Evolutionary conservation across 2,888 invertebrate genomes (phyloP), one percentile per base, ranked within the genome.

Genomic region (Calliphora vomitoria): DNA sequence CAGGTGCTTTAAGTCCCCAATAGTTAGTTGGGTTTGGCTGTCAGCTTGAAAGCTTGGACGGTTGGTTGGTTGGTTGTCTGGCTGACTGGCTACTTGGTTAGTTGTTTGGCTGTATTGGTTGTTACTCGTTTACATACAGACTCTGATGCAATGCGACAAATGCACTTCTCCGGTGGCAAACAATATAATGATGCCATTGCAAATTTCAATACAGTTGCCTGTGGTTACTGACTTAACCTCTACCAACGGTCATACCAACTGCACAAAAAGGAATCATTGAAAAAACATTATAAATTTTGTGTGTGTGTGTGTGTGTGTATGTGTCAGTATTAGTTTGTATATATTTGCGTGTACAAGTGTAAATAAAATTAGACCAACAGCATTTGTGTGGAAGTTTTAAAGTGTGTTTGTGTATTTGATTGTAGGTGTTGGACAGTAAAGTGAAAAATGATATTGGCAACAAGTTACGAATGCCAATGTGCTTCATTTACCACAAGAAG

Each of bases 381-480:
- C 8, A 38, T 50, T n/a, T 58, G 44, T 78, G 13, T 58, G 18
- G 4, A 68, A 58, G 66, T 80, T 53, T 69, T 55, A 44, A 72
- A 74, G 15, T 62, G 66, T 72, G 66, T 18, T 31, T 18, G 13
- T 13, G 11, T 31, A 44, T 62, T 47, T 44, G 8, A 50, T 20
- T 68, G 66, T 44, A 85, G 53, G 62, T 81, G 62, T 68, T 69
- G 79, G 85, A 58, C 69, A 79, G 62, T 41, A 75, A 82, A 88
- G 50, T 88, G 85, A 88, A 88, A 88, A 87, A 89, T 87, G 72
- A 80, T 82, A 47, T 82, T 84, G 89, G 89, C 88, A 89, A 88
- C 87, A 89, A 86, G 89, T 88, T 87, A 71, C 66, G 35, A 79
- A 74, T 41, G 75, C 55, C 55, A 72, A 55, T 81, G 78, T 72